Base-by-base conservation (phyloP, 2,113 vertebrate genomes). In the Archilochus colubris region DNA sequence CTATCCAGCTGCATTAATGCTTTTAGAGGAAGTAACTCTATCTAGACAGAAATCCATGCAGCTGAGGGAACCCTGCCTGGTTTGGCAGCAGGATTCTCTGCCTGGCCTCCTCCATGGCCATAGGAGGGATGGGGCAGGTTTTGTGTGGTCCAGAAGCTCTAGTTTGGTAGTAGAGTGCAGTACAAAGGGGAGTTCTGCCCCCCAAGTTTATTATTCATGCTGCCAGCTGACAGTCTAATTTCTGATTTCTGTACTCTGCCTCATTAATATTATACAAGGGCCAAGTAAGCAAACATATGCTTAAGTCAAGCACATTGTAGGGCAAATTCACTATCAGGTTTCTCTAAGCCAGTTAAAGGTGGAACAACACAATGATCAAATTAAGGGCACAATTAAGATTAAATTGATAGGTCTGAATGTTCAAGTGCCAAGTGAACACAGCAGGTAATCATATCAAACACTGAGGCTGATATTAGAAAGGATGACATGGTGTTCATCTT, bases 311-410 rank as follows among this genome's bases (percentile, higher is more conserved):
- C 3, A 3, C 6, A 1, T 82, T 82, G 62, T 70, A 54, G 74
- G 66, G 85, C 62, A 87, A 91, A 87, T 91, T 93, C 94, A 83
- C 91, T 91, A 75, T 59, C 69, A 46, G 46, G 28, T 76, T 96
- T 62, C 66, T 87, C 76, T 82, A 76, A 95, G 70, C 67, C 82
- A n/a, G 58, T 87, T 93, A 93, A 36, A 93, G 82, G n/a, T 54
- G 62, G 82, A 96, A 82, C 87, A 89, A 76, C 51, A 79, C 78
- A 85, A 68, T 89, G 78, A 94, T 95, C 78, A 87, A 91, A 96
- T 96, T 96, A 96, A 95, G 70, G 44, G 78, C 36, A 61, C 78
- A 91, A 95, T 95, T 93, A 96, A 89, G 87, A 94, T 80, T 89
- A 89, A 95, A 94, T 93, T 92, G 82, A 91, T 96, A 87, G 91